Base-by-base conservation (phyloP, 2,113 vertebrate genomes). In the Bungarus multicinctus region DNA sequence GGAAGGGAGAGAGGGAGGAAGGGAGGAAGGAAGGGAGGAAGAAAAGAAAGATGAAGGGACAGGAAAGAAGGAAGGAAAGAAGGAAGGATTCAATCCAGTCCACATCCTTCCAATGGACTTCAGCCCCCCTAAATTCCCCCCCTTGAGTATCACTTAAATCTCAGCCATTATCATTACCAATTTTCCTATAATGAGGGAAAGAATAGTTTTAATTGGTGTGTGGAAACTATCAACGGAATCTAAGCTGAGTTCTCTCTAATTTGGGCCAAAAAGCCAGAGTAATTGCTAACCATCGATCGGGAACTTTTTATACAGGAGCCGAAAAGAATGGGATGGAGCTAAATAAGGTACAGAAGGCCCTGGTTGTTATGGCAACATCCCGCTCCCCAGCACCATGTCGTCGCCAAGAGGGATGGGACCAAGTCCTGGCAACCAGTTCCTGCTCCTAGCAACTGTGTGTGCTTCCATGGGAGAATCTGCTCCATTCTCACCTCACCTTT, bases 381-480 rank as follows among this genome's bases (percentile, higher is more conserved):
- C 1, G 3, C 60, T 64, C 89, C 60, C 91, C 87, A 57, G 87
- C 87, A 85, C 87, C 57, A 89, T 57, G 39, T 53, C 54, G 11
- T 10, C 50, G 43, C 39, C 27, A 74, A 91, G 85, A 60, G 54
- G 69, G 91, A 50, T 50, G 85, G 55, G 91, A 92, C 34, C 58
- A 60, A 53, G n/a, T 69, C 86, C 91, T 92, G 86, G 60, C 91
- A 85, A 92, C 92, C 52, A 43, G 57, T 57, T 12, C 69, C 53
- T 85, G 60, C 92, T 89, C 92, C 69, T 92, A 92, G 92, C 92
- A 92, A 92, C 87, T 47, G 30, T 58, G 27, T 89, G 52, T 39
- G 64, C 54, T 85, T 57, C 91, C 87, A 89, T n/a, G 43, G 23
- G 34, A 39, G 55, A 22, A 69, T 64, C 85, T 50, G 9, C 54